Conservation (phyloP, 2,797 vertebrate species). For the Sciaenops ocellatus region DNA sequence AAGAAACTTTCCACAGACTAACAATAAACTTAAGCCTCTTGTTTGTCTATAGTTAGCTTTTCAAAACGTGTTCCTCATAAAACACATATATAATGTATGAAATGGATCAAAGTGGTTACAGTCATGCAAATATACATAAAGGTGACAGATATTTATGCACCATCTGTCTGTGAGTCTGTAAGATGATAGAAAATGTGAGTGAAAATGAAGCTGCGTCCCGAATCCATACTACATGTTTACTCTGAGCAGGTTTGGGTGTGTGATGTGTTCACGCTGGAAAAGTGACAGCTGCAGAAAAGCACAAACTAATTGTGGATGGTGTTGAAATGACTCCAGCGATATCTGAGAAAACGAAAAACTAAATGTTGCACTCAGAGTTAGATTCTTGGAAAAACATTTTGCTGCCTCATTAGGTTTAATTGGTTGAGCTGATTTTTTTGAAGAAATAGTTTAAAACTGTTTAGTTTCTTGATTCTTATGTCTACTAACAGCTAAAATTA, state of each 20-base stretch:
- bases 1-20: constrained; percentile 13
- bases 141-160: not conserved
- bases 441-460: not conserved
- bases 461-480: no score
- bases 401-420: not conserved
- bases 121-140: not conserved
- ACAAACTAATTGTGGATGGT: not conserved
- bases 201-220: not conserved
- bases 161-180: not conserved
- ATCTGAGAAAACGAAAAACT: not conserved
- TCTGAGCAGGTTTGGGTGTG: not conserved
- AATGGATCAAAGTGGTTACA: not conserved
- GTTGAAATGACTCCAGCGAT: not conserved
- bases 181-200: not conserved
- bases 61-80: not conserved
- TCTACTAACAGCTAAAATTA: not conserved
- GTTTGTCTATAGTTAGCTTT: constrained; percentile 12
- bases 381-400: not conserved
- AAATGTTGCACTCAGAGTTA: no score
- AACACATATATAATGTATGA: not conserved
- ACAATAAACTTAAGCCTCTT: not conserved
- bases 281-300: not conserved
- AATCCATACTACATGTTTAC: not conserved
- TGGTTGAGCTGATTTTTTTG: no score
- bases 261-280: not conserved